These are phyloP conservation scores for Chironomus striatipennis DNA, from an alignment of 1,140 invertebrate species.

Conservation along the genomic window DNA sequence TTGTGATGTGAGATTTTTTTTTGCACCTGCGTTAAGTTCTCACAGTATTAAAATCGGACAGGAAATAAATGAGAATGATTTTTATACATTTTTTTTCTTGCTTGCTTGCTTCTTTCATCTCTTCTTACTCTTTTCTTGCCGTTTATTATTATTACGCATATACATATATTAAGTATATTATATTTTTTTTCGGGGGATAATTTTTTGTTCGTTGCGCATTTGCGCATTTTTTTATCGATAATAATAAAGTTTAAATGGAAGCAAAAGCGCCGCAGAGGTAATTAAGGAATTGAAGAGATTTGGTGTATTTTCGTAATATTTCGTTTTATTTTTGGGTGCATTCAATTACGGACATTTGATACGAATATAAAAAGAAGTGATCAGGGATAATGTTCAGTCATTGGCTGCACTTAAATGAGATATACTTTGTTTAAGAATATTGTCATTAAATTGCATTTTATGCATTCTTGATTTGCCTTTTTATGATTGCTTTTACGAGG, in stretches of 20 bases:
- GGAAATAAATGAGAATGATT: slow-evolving; percentile 9
- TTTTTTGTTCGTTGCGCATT: not conserved
- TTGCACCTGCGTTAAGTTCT: slow-evolving; percentile 6
- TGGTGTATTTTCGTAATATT: too few relatives aligned
- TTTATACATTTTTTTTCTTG: slow-evolving; percentile 10
- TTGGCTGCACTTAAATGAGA: not conserved
- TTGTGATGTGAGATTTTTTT: slow-evolving; percentile 11
- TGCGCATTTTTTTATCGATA: not conserved
- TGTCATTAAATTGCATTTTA: not conserved
- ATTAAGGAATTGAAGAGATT: not conserved
- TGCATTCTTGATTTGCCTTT: slow-evolving; percentile 12
- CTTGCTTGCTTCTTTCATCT: not conserved
- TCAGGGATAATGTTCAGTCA: too few relatives aligned
- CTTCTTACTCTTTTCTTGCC: not conserved
- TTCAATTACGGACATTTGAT: too few relatives aligned
- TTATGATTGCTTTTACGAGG: not conserved
- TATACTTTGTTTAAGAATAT: not conserved
- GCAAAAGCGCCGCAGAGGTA: not conserved
- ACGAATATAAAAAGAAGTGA: too few relatives aligned
- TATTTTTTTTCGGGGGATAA: not conserved
- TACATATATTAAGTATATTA: slow-evolving; percentile 9
- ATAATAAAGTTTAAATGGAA: not conserved
- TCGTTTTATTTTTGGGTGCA: too few relatives aligned
- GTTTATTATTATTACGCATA: slow-evolving; percentile 9
- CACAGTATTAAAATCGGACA: slow-evolving; percentile 13